These are phyloP conservation scores for silkworm (Bombyx mori) DNA, from an alignment of 1,140 invertebrate species.

Conservation along the genomic window DNA sequence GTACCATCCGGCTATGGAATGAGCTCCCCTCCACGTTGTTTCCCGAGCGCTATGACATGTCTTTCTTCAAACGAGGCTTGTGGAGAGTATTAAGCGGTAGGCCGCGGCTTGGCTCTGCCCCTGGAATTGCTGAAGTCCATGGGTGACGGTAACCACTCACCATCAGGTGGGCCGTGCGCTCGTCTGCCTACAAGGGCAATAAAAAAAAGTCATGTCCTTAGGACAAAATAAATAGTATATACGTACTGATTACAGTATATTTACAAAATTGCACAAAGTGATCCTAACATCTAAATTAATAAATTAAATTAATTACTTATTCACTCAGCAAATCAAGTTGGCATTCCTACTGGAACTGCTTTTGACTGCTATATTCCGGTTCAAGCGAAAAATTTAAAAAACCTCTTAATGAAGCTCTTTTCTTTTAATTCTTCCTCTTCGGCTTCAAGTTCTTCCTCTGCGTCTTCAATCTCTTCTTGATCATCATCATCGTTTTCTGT, in stretches of 20 bases:
- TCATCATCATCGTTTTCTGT: slow-evolving; percentile 9
- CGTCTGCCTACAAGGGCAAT: too few relatives aligned
- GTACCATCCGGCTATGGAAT: too few relatives aligned
- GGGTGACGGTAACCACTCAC: too few relatives aligned
- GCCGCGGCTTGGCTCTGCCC: too few relatives aligned
- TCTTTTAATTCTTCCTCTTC: slow-evolving; percentile 15
- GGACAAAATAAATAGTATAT: neutral
- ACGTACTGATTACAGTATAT: slow-evolving; percentile 27
- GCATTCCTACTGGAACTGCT: slow-evolving; percentile 35
- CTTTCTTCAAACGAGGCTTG: too few relatives aligned
- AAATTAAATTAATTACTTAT: slow-evolving; percentile 28
- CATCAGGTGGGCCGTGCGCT: too few relatives aligned
- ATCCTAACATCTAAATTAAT: slow-evolving; percentile 21
- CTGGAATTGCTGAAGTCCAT: too few relatives aligned
- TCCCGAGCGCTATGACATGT: too few relatives aligned
- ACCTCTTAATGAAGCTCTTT: slow-evolving; percentile 28
- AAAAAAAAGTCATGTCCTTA: too few relatives aligned
- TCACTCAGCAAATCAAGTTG: slow-evolving; percentile 31
- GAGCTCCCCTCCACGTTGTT: too few relatives aligned
- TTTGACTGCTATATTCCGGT: slow-evolving; percentile 25
- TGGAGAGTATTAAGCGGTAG: too few relatives aligned
- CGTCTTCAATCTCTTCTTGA: slow-evolving; percentile 11
- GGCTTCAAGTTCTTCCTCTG: slow-evolving; percentile 15
- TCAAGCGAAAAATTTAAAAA: slow-evolving; percentile 33
- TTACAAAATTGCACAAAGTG: slow-evolving; percentile 69